These are phyloP conservation scores for Hydractinia symbiolongicarpus DNA, from an alignment of 30 jellyfish, hydroid and myxozoan species.

Conservation along the genomic window DNA sequence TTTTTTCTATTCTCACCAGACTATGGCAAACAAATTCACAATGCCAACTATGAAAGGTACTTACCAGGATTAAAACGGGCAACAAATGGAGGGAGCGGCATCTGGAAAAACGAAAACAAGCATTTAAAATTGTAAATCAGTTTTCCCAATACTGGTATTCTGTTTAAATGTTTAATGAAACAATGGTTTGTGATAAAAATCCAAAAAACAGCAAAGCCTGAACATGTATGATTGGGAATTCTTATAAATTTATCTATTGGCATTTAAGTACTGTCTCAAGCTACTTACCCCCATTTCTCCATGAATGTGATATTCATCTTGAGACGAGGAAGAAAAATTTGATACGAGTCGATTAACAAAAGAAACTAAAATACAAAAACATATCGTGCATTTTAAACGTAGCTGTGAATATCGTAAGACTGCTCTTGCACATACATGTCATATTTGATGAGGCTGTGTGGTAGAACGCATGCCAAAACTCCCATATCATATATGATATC, in stretches of 20 bases:
- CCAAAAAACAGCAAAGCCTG: no score
- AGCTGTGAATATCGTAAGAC: no score
- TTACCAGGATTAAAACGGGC: slow-evolving; percentile 83
- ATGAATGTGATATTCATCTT: slow-evolving; percentile 75
- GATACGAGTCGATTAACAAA: slow-evolving; percentile 38
- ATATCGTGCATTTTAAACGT: neutral
- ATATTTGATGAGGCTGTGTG: no score
- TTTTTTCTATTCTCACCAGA: slow-evolving; percentile 3
- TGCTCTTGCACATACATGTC: no score
- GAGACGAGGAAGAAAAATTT: slow-evolving; percentile 33
- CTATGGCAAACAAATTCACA: neutral
- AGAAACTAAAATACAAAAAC: slow-evolving; percentile 27
- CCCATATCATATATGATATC: no score
- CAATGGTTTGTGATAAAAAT: no score
- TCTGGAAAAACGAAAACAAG: slow-evolving; percentile 31
- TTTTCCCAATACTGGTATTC: no score
- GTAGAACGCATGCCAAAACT: no score
- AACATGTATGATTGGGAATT: no score
- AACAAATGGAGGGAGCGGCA: slow-evolving; percentile 95
- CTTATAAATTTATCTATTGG: no score
- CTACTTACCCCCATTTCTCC: slow-evolving; percentile 97
- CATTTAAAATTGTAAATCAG: neutral
- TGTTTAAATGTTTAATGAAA: no score
- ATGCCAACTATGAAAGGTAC: neutral
- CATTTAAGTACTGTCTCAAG: no score